phyloP scores from a whole-genome alignment of 1,140 invertebrate genomes.

The Yoshiicerus persimilis region DNA sequence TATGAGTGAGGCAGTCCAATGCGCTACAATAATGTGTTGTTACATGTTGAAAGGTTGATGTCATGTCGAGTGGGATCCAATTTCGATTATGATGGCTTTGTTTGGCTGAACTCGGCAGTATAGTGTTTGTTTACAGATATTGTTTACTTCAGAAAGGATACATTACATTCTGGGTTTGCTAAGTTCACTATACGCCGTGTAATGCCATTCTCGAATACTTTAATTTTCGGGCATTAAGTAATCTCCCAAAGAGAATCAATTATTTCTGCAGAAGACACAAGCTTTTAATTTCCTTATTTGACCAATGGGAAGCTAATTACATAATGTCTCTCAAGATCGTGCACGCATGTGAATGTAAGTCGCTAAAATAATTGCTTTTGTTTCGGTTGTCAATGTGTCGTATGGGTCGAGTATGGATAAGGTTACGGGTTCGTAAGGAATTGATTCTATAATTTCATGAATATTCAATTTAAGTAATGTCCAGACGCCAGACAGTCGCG shows the following conservation, averaged over 20 bases:
- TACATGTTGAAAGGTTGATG: too few relatives aligned
- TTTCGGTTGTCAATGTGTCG: too few relatives aligned
- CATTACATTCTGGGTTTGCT: neutral
- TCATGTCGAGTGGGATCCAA: neutral
- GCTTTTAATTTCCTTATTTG: neutral
- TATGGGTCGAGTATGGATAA: neutral
- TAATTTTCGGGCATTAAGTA: neutral
- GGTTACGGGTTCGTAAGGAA: neutral
- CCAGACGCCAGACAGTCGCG: neutral
- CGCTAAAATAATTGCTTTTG: too few relatives aligned
- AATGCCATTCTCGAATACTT: neutral
- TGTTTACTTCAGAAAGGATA: neutral
- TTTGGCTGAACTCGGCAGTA: neutral
- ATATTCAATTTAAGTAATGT: neutral
- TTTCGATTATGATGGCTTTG: neutral
- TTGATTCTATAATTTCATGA: neutral
- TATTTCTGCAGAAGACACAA: neutral
- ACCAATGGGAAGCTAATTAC: neutral
- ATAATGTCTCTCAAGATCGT: neutral
- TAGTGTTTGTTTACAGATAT: neutral
- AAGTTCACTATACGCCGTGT: neutral
- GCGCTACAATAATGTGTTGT: neutral
- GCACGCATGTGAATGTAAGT: neutral
- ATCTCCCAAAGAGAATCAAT: neutral
- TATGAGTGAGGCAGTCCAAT: neutral